These are phyloP conservation scores for Andrena minutula DNA, from an alignment of 2,888 invertebrate species.

Conservation along the genomic window DNA sequence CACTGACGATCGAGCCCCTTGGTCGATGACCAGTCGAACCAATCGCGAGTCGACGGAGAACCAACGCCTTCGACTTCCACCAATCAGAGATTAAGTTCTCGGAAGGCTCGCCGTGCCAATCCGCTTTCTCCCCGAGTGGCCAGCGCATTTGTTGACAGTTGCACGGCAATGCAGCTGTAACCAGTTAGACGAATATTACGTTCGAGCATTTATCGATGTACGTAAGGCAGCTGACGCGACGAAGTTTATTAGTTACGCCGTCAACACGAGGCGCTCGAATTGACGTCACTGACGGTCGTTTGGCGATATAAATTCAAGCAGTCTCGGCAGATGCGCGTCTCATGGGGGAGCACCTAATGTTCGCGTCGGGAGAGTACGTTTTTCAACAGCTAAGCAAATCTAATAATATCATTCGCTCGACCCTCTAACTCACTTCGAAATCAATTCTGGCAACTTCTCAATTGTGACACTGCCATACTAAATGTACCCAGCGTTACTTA, in stretches of 20 bases:
- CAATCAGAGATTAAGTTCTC: slow-evolving; percentile 42
- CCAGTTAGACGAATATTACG: background rate
- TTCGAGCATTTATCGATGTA: background rate
- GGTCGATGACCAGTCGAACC: slow-evolving; percentile 56
- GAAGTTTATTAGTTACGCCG: background rate
- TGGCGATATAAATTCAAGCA: background rate
- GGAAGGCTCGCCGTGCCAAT: slow-evolving; percentile 63
- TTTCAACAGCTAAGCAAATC: slow-evolving; percentile 53
- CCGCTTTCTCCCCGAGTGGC: slow-evolving; percentile 55
- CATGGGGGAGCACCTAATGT: slow-evolving; percentile 22
- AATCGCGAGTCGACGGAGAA: slow-evolving; percentile 46
- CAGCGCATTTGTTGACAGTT: slow-evolving; percentile 22
- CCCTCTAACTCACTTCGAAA: slow-evolving; percentile 73
- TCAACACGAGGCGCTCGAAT: background rate
- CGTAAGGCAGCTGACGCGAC: background rate
- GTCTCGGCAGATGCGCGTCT: background rate
- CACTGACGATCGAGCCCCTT: slow-evolving; percentile 69
- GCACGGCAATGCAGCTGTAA: slow-evolving; percentile 3
- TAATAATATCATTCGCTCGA: slow-evolving; percentile 71
- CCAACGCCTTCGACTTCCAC: slow-evolving; percentile 66
- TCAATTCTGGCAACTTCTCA: slow-evolving; percentile 72
- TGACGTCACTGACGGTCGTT: background rate
- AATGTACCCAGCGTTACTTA: slow-evolving; percentile 48
- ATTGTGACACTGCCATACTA: slow-evolving; percentile 66
- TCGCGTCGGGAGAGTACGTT: slow-evolving; percentile 39